Evolutionary conservation across 2,113 vertebrate species (phyloP).

Genomic region (Amphiprion percula): DNA sequence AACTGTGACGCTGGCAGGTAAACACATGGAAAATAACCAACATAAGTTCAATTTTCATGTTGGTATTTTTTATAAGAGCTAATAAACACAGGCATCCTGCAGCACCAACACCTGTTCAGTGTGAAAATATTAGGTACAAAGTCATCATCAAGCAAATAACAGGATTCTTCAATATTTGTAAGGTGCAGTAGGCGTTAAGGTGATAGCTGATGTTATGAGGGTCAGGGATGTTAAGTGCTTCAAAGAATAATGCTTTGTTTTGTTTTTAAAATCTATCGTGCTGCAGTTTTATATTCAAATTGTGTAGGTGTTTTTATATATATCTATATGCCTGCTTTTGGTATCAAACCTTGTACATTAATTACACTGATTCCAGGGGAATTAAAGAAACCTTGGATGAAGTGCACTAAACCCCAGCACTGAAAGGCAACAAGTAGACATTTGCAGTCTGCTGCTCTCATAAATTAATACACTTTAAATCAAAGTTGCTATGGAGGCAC

Average conservation of each 20-base stretch:
- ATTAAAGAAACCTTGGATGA: constrained; percentile 3
- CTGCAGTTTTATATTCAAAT: background rate
- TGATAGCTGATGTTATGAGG: background rate
- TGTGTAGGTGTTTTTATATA: background rate
- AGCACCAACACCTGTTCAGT: background rate
- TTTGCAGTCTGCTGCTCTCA: background rate
- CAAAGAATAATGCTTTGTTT: background rate
- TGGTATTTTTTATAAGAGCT: background rate
- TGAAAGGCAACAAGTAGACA: constrained; percentile 11
- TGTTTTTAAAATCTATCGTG: background rate
- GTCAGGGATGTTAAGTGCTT: background rate
- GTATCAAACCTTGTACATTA: background rate
- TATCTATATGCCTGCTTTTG: background rate
- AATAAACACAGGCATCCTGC: too few relatives aligned
- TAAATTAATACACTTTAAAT: constrained; percentile 8
- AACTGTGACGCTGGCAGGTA: background rate
- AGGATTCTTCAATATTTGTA: background rate
- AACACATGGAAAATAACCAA: background rate
- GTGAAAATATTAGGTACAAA: background rate
- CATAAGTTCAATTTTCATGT: background rate
- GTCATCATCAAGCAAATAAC: background rate
- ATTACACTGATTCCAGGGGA: background rate
- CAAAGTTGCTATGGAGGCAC: background rate
- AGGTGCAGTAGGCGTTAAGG: background rate
- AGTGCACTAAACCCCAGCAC: background rate